Percentiles rank a stretch among this genome's conserved stretches.
phyloP scores from a whole-genome alignment of 23 tunicate genomes.

The Botrylloides violaceus region DNA sequence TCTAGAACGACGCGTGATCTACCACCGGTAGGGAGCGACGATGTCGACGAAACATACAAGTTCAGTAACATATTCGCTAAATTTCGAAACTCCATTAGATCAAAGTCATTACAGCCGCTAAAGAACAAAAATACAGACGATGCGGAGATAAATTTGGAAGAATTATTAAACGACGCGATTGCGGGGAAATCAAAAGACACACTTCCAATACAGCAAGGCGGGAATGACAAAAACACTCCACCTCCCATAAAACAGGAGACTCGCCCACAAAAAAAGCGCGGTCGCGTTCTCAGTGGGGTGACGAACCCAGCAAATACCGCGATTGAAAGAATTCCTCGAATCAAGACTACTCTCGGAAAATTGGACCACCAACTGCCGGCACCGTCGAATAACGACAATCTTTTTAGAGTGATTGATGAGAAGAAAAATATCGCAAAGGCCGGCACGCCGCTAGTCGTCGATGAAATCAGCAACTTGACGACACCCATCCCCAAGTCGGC shows the following conservation, averaged over 20 bases:
- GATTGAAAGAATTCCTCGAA: not conserved
- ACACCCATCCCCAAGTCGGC: no score
- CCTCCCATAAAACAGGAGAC: not conserved
- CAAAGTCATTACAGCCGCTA: not conserved
- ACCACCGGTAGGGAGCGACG: not conserved
- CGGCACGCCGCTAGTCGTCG: not conserved
- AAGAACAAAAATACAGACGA: not conserved
- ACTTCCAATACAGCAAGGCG: no score
- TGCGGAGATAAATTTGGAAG: not conserved
- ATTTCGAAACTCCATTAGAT: not conserved
- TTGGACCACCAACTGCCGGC: not conserved
- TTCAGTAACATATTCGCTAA: not conserved
- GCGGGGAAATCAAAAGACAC: no score
- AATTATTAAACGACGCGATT: not conserved
- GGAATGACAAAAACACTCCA: not conserved
- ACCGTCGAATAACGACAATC: not conserved
- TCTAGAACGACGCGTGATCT: not conserved
- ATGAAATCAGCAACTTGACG: not conserved
- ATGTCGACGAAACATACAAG: not conserved
- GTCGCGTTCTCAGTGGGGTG: not conserved
- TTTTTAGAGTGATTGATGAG: not conserved
- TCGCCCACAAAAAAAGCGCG: not conserved
- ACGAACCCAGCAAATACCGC: not conserved
- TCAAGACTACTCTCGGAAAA: not conserved
- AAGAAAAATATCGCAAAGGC: not conserved